Evolutionary conservation across 2,888 invertebrate genomes (phyloP), one percentile per base, ranked within the genome.

Genomic region (Lasioglossum villosulum): DNA sequence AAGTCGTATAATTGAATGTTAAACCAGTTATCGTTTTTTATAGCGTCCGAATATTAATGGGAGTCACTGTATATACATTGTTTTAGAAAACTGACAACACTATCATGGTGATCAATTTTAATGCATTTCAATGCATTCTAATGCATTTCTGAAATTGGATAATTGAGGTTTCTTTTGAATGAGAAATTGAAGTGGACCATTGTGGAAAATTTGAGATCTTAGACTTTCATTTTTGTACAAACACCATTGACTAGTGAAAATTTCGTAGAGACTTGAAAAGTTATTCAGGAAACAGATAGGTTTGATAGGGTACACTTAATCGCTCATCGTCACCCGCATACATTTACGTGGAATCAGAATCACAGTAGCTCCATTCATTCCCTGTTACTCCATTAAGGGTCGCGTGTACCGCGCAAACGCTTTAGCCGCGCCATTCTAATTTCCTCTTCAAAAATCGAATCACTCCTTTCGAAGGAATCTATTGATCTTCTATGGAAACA

Each of bases 331-430:
- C 75, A 52, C 78, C n/a, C 73, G 23, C 76, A 80, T 74, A 88
- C 83, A 71, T 74, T 83, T 81, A 75, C 79, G 75, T 37, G 78
- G 83, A 82, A 86, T 87, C 88, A 71, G 83, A 84, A 87, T 88
- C 79, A 91, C 92, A 92, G 92, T 92, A 90, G 88, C 85, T 91
- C 90, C 93, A 92, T 92, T 92, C 92, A 92, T 92, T 87, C 78
- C 78, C 78, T 80, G 93, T 91, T 88, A 91, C 88, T 84, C 90
- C 89, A 89, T 91, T 89, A 90, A 90, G 86, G 80, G 85, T 89
- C 80, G 71, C 75, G 79, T 75, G 71, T 34, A 78, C 82, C 82
- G 80, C 75, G 79, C 84, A 37, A 76, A 75, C 68, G 48, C 70
- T 74, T 86, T 83, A 83, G 73, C 77, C 83, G 79, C 75, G 45